Percentiles rank a stretch among this genome's conserved stretches.
These are phyloP conservation scores for Zele albiditarsus DNA, from an alignment of 2,888 invertebrate species.

Conservation along the genomic window DNA sequence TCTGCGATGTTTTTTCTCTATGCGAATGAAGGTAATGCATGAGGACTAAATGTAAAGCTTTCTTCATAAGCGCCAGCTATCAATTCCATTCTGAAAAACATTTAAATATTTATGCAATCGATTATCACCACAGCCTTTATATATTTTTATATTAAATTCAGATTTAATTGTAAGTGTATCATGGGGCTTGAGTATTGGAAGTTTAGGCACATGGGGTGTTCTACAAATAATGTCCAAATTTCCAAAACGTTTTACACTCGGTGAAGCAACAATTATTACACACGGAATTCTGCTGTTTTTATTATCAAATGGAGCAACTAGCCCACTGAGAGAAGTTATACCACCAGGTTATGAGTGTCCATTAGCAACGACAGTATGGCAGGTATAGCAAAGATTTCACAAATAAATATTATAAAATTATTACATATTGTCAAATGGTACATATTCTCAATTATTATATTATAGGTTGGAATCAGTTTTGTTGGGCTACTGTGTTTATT, in stretches of 20 bases:
- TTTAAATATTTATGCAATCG: constrained; percentile 17
- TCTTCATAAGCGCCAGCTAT: too few species aligned
- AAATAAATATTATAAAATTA: background rate
- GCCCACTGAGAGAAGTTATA: constrained; percentile 69
- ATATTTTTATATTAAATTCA: constrained; percentile 71
- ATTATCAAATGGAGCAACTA: constrained; percentile 74
- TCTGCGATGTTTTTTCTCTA: constrained; percentile 65
- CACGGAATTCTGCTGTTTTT: constrained; percentile 80
- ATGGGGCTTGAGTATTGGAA: constrained; percentile 71
- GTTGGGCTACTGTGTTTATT: constrained; percentile 70
- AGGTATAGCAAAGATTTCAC: constrained; percentile 70
- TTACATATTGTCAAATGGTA: background rate
- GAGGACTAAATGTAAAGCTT: too few species aligned
- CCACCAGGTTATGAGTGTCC: constrained; percentile 73
- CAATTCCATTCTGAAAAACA: constrained; percentile 12
- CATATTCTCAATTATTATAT: constrained; percentile 34
- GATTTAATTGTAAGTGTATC: constrained; percentile 68
- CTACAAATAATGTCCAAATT: constrained; percentile 74
- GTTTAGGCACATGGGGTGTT: constrained; percentile 75
- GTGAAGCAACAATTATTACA: constrained; percentile 83
- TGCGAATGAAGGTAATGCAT: constrained; percentile 71
- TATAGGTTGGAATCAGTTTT: constrained; percentile 72
- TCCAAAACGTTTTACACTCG: constrained; percentile 83
- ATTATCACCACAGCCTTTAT: constrained; percentile 69
- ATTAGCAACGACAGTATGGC: constrained; percentile 75